Evolutionary conservation across 2,888 invertebrate genomes (phyloP).

Genomic region (Scaptomyza parva): DNA sequence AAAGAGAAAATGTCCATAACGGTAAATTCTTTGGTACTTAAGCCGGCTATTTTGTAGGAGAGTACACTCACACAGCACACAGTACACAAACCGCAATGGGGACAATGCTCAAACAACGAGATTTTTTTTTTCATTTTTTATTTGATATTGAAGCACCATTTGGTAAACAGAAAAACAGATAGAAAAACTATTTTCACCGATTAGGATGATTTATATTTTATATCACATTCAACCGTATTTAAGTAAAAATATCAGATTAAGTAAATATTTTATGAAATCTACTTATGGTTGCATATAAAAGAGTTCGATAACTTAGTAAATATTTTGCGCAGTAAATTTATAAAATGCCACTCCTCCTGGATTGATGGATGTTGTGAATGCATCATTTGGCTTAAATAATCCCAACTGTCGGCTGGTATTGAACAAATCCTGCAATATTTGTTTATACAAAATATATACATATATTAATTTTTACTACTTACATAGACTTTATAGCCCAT

Average conservation of each 20-base stretch:
- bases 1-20: slow-evolving; percentile 50
- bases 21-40: background rate
- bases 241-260: background rate
- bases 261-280: background rate
- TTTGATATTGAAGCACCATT: background rate
- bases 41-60: background rate
- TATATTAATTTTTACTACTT: slow-evolving; percentile 12
- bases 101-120: background rate
- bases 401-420: slow-evolving; percentile 38
- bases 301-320: slow-evolving; percentile 17
- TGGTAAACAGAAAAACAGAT: background rate
- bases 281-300: too few relatives aligned
- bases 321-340: slow-evolving; percentile 57
- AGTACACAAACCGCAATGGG: background rate
- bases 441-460: background rate
- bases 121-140: background rate
- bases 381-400: slow-evolving; percentile 33
- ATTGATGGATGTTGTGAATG: slow-evolving; percentile 67
- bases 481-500: slow-evolving; percentile 81
- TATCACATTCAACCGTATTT: background rate
- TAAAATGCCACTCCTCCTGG: slow-evolving; percentile 76
- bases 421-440: slow-evolving; percentile 63
- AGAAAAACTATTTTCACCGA: background rate
- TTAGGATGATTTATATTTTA: background rate
- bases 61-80: background rate